Percentiles rank a stretch among this genome's conserved stretches.
These are phyloP conservation scores for Brotula barbata DNA, from an alignment of 2,797 vertebrate genomes.

Conservation along the genomic window DNA sequence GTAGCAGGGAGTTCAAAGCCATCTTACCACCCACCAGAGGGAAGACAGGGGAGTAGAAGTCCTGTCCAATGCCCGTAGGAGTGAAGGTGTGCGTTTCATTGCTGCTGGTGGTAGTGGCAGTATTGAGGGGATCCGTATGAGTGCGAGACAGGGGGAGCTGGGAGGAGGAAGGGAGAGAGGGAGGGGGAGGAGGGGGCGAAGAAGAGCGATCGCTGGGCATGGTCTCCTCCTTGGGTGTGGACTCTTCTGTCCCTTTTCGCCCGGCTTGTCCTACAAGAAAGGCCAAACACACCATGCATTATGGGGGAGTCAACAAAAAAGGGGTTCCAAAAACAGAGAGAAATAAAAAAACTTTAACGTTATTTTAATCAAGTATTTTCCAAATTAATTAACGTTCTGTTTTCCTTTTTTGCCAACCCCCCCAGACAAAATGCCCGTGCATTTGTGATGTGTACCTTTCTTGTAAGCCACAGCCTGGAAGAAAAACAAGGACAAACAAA, in stretches of 20 bases:
- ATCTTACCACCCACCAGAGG: slow-evolving; percentile 94
- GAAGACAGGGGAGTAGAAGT: slow-evolving; percentile 94
- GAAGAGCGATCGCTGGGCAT: slow-evolving; percentile 79
- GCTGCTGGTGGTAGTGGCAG: slow-evolving; percentile 91
- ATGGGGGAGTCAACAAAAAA: slow-evolving; percentile 96
- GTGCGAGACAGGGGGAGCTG: slow-evolving; percentile 83
- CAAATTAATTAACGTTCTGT: slow-evolving; percentile 70
- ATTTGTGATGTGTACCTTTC: slow-evolving; percentile 99
- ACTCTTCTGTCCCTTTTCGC: slow-evolving; percentile 97
- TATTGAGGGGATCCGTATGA: slow-evolving; percentile 85
- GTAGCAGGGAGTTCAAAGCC: slow-evolving; percentile 97
- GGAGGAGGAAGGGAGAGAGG: slow-evolving; percentile 81
- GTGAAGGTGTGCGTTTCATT: slow-evolving; percentile 95
- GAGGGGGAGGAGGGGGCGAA: slow-evolving; percentile 76
- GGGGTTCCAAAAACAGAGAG: slow-evolving; percentile 83
- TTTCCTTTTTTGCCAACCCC: slow-evolving; percentile 83
- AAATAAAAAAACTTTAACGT: slow-evolving; percentile 70
- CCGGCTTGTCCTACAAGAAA: slow-evolving; percentile 99
- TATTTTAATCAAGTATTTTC: slow-evolving; percentile 70
- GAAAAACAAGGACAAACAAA: slow-evolving; percentile 74
- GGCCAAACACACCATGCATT: slow-evolving; percentile 99
- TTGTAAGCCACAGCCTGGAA: slow-evolving; percentile 95
- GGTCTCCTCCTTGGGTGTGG: slow-evolving; percentile 84
- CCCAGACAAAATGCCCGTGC: slow-evolving; percentile 94
- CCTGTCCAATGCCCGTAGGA: slow-evolving; percentile 95